Evolutionary conservation across 1,140 invertebrate genomes (phyloP).

Genomic region (Pararge aegeria): DNA sequence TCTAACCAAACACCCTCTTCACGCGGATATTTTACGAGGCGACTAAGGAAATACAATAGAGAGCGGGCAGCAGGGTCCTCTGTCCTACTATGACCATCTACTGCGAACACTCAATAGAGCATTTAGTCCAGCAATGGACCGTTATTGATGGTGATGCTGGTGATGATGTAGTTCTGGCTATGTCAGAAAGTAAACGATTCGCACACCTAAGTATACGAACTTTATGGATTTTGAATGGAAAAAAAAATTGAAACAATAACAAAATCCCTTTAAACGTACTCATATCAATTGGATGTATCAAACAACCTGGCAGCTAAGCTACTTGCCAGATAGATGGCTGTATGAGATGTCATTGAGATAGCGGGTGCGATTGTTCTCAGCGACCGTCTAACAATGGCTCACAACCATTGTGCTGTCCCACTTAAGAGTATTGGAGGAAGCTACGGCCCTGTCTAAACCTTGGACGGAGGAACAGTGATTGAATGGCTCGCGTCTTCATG

Average conservation of each 20-base stretch:
- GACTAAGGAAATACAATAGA: too few species aligned
- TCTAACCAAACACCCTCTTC: too few species aligned
- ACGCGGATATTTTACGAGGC: too few species aligned
- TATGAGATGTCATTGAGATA: conserved; percentile 68
- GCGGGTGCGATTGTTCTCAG: conserved; percentile 37
- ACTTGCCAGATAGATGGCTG: conserved; percentile 41
- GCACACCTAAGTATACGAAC: too few species aligned
- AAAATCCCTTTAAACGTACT: background rate
- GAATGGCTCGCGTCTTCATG: conserved; percentile 33
- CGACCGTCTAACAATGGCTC: conserved; percentile 44
- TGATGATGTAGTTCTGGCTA: too few species aligned
- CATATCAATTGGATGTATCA: background rate
- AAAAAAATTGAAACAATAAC: background rate
- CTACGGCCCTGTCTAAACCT: conserved; percentile 56
- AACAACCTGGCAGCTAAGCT: conserved; percentile 2
- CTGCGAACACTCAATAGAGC: too few species aligned
- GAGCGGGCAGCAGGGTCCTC: too few species aligned
- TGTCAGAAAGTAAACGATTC: too few species aligned
- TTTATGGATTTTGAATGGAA: background rate
- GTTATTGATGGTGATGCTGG: too few species aligned
- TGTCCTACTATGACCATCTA: too few species aligned
- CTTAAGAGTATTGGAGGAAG: conserved; percentile 60
- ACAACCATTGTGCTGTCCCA: conserved; percentile 64
- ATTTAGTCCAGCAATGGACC: too few species aligned
- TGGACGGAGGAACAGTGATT: conserved; percentile 58